These are phyloP conservation scores for Lucilia sericata DNA, from an alignment of 1,140 invertebrate genomes.

Conservation along the genomic window DNA sequence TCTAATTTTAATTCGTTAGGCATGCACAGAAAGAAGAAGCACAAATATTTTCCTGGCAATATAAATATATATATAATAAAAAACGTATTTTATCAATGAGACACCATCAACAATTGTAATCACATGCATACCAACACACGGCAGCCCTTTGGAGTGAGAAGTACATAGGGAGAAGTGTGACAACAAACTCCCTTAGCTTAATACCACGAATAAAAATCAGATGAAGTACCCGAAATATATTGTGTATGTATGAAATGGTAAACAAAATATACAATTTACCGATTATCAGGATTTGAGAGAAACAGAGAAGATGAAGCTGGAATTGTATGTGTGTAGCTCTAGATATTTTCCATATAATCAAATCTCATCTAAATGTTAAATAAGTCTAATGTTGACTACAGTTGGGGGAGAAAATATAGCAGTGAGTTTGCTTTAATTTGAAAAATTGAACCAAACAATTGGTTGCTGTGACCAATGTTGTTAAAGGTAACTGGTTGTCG, in stretches of 20 bases:
- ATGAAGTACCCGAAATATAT: no score
- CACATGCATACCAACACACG: not conserved
- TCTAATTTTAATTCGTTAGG: not conserved
- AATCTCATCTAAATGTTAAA: slow-evolving; percentile 21
- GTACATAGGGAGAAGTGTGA: no score
- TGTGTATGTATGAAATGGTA: not conserved
- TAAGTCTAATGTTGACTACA: not conserved
- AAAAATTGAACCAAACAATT: no score
- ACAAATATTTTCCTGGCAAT: not conserved
- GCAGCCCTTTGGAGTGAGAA: no score
- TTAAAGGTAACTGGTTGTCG: no score
- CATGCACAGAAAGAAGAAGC: not conserved
- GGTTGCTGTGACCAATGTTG: no score
- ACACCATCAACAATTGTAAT: not conserved
- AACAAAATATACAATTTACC: not conserved
- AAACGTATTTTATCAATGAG: not conserved
- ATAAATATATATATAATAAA: not conserved
- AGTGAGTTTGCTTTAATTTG: no score
- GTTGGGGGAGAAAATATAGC: not conserved
- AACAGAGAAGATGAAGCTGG: not conserved
- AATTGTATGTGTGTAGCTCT: not conserved
- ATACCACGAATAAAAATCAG: not conserved
- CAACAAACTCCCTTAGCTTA: no score
- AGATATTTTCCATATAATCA: slow-evolving; percentile 5
- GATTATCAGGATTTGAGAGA: no score